These are phyloP conservation scores for Aleiodes testaceus DNA, from an alignment of 2,888 invertebrate genomes.

Conservation along the genomic window DNA sequence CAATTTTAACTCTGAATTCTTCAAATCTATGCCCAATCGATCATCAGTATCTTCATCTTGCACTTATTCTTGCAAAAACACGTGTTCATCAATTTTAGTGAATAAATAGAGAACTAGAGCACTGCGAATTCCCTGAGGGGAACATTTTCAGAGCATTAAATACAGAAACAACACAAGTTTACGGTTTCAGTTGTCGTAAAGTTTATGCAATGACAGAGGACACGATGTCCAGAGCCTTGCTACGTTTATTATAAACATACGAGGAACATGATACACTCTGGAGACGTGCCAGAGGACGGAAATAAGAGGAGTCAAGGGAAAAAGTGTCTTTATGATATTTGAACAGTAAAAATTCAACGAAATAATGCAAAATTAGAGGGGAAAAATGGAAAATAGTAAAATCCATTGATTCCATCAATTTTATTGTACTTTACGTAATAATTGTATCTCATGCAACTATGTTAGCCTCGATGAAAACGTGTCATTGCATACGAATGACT, in stretches of 20 bases:
- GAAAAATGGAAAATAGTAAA: too few species aligned
- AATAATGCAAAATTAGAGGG: too few species aligned
- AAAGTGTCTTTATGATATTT: background rate
- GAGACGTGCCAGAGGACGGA: constrained; percentile 5
- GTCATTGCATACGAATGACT: too few species aligned
- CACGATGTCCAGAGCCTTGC: background rate
- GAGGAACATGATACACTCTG: constrained; percentile 9
- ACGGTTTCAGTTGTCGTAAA: constrained; percentile 1
- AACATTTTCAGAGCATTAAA: background rate
- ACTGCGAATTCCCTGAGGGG: too few species aligned
- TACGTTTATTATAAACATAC: background rate
- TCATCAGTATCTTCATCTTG: background rate
- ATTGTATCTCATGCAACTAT: too few species aligned
- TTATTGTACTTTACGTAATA: too few species aligned
- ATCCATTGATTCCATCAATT: too few species aligned
- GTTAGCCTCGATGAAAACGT: too few species aligned
- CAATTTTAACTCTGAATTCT: background rate
- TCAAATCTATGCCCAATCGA: background rate
- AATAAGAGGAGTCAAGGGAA: background rate
- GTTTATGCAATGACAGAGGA: background rate
- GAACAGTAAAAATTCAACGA: too few species aligned
- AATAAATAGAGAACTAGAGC: too few species aligned
- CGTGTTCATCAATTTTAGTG: background rate
- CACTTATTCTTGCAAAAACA: background rate
- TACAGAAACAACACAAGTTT: background rate